Evolutionary conservation across 2,888 invertebrate genomes (phyloP), one percentile per base, ranked within the genome.

Genomic region (Clivina fossor): DNA sequence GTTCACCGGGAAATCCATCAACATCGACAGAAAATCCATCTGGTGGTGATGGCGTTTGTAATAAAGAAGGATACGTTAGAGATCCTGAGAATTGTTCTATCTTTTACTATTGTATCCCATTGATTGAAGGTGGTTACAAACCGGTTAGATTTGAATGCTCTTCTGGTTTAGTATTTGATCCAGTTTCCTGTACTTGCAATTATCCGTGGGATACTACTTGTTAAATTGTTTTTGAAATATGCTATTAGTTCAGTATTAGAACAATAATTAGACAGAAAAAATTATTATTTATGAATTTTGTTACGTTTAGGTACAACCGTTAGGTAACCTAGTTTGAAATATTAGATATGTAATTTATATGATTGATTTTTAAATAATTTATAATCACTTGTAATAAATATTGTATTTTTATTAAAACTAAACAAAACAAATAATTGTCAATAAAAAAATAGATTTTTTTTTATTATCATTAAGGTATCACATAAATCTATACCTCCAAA

Each of bases 191-290:
- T 3, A 44, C 44, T 19, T 53, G 53, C 16, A 53, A 53, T 18
- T 53, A 37, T 35, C 44, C 44, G 2, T 44, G 26, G 53, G 28
- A 53, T 18, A 38, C 40, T 19, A 19, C 33, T 2, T 53, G 53
- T 28, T 30, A 30, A 40, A 40, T 8, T 24, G 13, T 24, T 41
- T 22, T 8, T 46, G 9, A 19, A 20, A 43, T 15, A 26, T 24
- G 3, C 8, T 37, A 16, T 11, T 15, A 37, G 8, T 3, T 37
- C 2, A 37, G 2, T 37, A 18, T 4, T 38, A 4, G 19, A 20
- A 16, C 11, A 7, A 19, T 40, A n/a, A 19, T 16, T 22, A 11
- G 19, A 8, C 22, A 20, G 19, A 20, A 40, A 16, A 40, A 19
- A 1, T n/a, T 40, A 11, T 4, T 9, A 18, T 9, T n/a, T n/a